These are phyloP conservation scores for Microplitis mediator DNA, from an alignment of 1,140 invertebrate genomes.

Conservation along the genomic window DNA sequence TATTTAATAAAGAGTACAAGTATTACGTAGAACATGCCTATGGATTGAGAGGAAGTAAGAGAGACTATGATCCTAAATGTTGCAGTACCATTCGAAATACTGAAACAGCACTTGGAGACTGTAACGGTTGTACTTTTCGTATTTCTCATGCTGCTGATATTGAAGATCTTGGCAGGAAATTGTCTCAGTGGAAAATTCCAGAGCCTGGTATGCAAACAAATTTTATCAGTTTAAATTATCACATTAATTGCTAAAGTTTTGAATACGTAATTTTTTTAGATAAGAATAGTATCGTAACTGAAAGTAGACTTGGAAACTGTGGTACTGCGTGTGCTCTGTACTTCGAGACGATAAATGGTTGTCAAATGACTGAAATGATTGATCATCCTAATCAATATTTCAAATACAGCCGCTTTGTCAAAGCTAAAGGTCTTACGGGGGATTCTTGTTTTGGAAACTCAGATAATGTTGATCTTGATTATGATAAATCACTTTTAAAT, in stretches of 20 bases:
- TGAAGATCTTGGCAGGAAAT: neutral
- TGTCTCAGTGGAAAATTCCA: neutral
- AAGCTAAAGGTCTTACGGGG: no score
- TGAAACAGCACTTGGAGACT: neutral
- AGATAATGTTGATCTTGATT: neutral
- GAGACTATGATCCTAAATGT: neutral
- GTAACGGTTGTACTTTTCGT: slow-evolving; percentile 1
- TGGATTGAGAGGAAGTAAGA: neutral
- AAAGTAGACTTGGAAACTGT: neutral
- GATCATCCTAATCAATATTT: neutral
- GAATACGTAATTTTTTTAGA: neutral
- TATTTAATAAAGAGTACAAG: slow-evolving; percentile 3
- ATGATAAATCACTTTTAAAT: neutral
- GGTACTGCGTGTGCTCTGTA: neutral
- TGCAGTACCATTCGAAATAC: neutral
- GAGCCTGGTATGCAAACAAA: neutral
- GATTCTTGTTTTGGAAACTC: no score
- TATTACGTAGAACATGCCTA: slow-evolving; percentile 13
- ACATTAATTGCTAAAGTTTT: no score
- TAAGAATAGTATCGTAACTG: neutral
- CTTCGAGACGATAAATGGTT: neutral
- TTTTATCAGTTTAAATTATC: no score
- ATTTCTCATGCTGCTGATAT: neutral
- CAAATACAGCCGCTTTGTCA: neutral
- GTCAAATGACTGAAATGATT: neutral